Evolutionary conservation across 2,888 invertebrate genomes (phyloP).

Genomic region (Heteromurus nitidus): DNA sequence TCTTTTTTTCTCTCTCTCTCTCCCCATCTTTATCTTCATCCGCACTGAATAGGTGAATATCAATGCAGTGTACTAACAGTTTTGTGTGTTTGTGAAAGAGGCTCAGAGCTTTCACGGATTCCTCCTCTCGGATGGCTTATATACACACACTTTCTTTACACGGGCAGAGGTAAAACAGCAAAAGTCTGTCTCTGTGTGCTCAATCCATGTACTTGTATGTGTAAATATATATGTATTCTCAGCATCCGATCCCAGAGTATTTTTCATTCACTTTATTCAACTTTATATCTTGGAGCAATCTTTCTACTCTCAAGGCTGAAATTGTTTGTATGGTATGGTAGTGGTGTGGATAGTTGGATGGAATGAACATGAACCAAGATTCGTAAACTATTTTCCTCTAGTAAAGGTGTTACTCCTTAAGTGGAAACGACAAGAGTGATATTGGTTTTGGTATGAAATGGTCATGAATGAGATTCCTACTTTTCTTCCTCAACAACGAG

Average conservation of each 20-base stretch:
- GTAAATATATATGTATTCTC: not conserved
- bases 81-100: slow-evolving; percentile 2
- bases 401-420: slow-evolving; percentile 42
- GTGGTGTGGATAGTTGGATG: not conserved
- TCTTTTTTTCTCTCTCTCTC: not conserved
- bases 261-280: slow-evolving; percentile 2
- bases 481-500: not conserved
- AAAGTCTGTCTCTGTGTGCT: no score
- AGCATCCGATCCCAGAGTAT: slow-evolving; percentile 3
- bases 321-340: not conserved
- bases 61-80: not conserved
- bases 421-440: slow-evolving; percentile 58
- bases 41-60: slow-evolving; percentile 21
- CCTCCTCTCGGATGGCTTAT: no score
- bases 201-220: no score
- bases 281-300: no score
- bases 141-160: no score
- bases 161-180: no score
- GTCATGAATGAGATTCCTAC: not conserved
- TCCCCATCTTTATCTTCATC: slow-evolving; percentile 19
- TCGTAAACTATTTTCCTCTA: slow-evolving; percentile 33
- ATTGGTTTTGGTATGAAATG: slow-evolving; percentile 45
- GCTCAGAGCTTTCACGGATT: no score
- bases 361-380: not conserved
- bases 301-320: no score